Percentiles rank a stretch among this genome's conserved stretches.
Conservation (phyloP, 2,888 invertebrate species). For the Pharmacophagus antenor region DNA sequence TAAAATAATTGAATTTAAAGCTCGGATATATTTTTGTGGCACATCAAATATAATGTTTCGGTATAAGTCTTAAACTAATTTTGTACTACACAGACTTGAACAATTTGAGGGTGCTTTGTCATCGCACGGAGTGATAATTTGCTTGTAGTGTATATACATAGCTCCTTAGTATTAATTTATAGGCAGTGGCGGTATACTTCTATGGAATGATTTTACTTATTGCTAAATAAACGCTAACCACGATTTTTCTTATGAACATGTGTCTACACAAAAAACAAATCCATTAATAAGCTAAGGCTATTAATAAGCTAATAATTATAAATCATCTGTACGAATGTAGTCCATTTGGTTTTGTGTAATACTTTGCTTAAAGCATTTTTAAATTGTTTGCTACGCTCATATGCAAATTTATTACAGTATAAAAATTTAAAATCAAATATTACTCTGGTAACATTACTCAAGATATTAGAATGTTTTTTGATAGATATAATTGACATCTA, state of each 20-base stretch:
- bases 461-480: background rate
- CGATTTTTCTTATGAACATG: background rate
- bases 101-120: conserved; percentile 2
- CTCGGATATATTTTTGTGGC: background rate
- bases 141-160: no score
- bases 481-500: conserved; percentile 2
- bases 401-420: no score
- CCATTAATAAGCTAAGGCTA: background rate
- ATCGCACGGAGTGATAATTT: conserved; percentile 3
- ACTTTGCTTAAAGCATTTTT: no score
- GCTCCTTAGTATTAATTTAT: no score
- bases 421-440: background rate
- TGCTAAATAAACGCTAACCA: conserved; percentile 13
- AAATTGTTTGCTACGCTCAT: background rate
- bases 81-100: background rate
- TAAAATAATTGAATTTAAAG: no score
- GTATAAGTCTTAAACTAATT: background rate
- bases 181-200: no score
- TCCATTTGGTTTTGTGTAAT: no score
- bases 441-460: background rate
- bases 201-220: background rate
- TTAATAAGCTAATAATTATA: background rate
- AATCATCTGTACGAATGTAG: background rate
- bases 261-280: background rate
- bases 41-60: background rate